Conservation (phyloP, 2,113 vertebrate species). For the Pseudopipra pipra region DNA sequence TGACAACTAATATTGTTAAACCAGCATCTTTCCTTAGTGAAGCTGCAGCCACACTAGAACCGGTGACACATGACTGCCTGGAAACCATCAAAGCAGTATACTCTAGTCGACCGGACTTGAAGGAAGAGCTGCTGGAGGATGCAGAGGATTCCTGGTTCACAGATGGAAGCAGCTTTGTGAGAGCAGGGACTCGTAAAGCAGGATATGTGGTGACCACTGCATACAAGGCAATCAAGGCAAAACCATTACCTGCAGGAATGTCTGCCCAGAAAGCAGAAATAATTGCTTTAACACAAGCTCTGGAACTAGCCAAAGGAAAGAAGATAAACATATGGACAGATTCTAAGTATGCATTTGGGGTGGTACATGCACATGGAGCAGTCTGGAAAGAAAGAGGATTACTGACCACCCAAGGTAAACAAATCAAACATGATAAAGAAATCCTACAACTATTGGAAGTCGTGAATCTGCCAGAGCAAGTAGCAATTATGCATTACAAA, state of each 20-base stretch:
- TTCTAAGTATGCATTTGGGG: neutral
- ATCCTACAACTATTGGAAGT: neutral
- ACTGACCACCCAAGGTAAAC: neutral
- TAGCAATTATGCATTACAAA: neutral
- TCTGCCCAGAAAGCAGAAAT: neutral
- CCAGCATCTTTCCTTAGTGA: neutral
- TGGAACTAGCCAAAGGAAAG: neutral
- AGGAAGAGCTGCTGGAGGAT: neutral
- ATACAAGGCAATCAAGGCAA: neutral
- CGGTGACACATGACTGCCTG: neutral
- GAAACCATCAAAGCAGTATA: neutral
- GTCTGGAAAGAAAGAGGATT: neutral
- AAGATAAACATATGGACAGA: too few species aligned
- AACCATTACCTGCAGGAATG: neutral
- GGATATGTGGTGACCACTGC: neutral
- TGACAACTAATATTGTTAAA: neutral
- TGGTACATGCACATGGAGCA: neutral
- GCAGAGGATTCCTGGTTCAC: neutral
- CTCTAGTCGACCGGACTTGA: neutral
- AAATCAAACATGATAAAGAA: neutral
- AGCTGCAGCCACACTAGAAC: neutral
- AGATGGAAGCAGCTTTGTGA: neutral
- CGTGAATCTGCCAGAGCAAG: neutral
- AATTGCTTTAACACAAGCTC: neutral
- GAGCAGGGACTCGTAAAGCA: neutral